phyloP scores from a whole-genome alignment of 2,888 invertebrate genomes.

The Cantharis lateralis region DNA sequence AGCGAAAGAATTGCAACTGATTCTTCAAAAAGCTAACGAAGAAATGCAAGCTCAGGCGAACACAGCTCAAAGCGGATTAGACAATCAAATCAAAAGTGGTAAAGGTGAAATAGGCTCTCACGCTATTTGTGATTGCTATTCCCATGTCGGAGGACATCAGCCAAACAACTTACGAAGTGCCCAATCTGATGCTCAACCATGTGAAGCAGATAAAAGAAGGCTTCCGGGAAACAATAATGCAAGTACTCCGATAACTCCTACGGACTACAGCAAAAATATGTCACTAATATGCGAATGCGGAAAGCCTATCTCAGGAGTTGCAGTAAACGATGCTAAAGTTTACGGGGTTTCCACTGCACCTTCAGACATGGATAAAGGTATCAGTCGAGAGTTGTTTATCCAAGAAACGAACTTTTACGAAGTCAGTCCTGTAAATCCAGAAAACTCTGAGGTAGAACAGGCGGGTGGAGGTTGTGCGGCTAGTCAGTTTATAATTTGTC shows the following conservation, averaged over 20 bases:
- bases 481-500: not conserved
- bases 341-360: not conserved
- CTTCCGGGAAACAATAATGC: not conserved
- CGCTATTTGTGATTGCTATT: not conserved
- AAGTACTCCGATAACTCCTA: not conserved
- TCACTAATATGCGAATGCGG: not conserved
- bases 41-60: not conserved
- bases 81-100: not conserved
- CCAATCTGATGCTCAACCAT: not conserved
- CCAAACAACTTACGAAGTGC: not conserved
- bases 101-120: not conserved
- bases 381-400: not conserved
- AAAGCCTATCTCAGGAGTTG: not conserved
- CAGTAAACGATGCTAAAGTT: not conserved
- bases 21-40: not conserved
- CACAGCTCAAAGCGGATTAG: not conserved
- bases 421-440: not conserved
- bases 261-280: not conserved
- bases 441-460: not conserved
- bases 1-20: conserved; percentile 7
- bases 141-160: not conserved
- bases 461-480: not conserved
- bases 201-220: not conserved
- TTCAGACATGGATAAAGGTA: not conserved
- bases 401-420: not conserved